Evolutionary conservation across 2,797 vertebrate species (phyloP).

Genomic region (Karalla daura): DNA sequence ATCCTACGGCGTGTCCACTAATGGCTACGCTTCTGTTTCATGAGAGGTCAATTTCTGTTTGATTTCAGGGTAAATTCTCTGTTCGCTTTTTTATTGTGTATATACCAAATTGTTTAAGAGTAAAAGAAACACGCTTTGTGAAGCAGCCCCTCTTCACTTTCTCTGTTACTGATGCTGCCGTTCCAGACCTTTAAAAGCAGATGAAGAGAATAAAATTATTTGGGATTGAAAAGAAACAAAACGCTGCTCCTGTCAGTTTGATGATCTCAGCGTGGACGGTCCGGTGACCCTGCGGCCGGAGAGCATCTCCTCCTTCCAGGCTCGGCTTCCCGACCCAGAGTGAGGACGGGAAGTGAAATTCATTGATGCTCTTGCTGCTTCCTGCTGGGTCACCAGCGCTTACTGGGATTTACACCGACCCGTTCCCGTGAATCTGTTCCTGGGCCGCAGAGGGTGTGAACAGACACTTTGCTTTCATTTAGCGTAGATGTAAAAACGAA

Average conservation of each 20-base stretch:
- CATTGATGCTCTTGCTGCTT: neutral
- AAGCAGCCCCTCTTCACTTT: too few species aligned
- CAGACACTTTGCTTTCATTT: neutral
- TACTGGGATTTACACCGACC: neutral
- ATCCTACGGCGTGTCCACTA: too few species aligned
- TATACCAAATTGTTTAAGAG: too few species aligned
- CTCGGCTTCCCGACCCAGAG: neutral
- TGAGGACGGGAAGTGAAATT: conserved; percentile 1
- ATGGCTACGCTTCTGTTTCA: too few species aligned
- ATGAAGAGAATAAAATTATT: neutral
- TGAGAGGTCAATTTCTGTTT: too few species aligned
- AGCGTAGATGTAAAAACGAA: neutral
- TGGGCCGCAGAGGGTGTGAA: too few species aligned
- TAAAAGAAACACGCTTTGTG: too few species aligned
- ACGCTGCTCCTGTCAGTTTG: neutral
- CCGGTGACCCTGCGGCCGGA: neutral
- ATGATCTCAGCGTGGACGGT: neutral
- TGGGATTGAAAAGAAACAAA: neutral
- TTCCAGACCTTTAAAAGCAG: neutral
- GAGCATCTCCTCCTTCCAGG: neutral
- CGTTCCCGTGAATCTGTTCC: too few species aligned
- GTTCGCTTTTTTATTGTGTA: too few species aligned
- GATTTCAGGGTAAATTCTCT: too few species aligned
- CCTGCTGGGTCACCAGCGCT: conserved; percentile 2
- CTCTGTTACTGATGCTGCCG: too few species aligned